Conservation (phyloP, 1,140 invertebrate species). For the Luehdorfia chinensis region DNA sequence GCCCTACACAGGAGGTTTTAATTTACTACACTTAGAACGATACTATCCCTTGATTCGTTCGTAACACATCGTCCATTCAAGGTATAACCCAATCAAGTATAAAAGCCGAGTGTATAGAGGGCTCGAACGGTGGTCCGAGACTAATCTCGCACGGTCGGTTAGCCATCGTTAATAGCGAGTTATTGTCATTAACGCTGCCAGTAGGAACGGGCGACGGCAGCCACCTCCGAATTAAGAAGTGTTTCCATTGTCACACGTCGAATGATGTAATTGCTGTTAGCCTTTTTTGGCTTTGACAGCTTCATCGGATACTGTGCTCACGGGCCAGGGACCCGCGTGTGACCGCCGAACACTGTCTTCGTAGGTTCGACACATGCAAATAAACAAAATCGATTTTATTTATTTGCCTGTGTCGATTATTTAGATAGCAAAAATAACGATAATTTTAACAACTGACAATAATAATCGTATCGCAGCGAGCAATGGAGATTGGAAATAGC, state of each 20-base stretch:
- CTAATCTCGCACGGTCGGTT: constrained; percentile 8
- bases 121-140: neutral
- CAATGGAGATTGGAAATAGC: constrained; percentile 26
- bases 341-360: neutral
- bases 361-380: too few species aligned
- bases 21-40: constrained; percentile 3
- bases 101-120: neutral
- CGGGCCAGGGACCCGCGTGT: too few species aligned
- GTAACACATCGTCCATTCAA: constrained; percentile 7
- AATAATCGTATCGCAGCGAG: constrained; percentile 16
- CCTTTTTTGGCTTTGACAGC: too few species aligned
- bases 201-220: constrained; percentile 24
- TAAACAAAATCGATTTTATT: too few species aligned
- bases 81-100: constrained; percentile 5
- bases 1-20: constrained; percentile 4
- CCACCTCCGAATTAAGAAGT: constrained; percentile 28
- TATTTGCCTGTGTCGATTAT: too few species aligned
- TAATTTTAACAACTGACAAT: too few species aligned
- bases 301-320: too few species aligned
- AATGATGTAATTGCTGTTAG: too few species aligned
- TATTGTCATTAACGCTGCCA: constrained; percentile 51
- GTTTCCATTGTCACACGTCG: constrained; percentile 23
- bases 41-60: constrained; percentile 1
- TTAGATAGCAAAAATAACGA: too few species aligned
- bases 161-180: constrained; percentile 40